Evolutionary conservation across 2,797 vertebrate species (phyloP), one percentile per base, ranked within the genome.

Genomic region (Lagodon rhomboides): DNA sequence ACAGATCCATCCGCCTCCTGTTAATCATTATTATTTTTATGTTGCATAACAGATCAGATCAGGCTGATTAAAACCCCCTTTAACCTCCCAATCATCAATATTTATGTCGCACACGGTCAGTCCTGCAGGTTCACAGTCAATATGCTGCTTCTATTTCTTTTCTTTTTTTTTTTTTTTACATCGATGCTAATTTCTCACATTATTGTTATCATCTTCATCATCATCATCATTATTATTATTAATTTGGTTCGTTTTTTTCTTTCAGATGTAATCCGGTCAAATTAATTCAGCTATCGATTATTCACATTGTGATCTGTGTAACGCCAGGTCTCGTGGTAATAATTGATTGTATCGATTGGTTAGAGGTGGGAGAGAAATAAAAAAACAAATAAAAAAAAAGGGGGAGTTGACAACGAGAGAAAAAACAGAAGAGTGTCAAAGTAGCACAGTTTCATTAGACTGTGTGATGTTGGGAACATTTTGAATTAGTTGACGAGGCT

Each of bases 311-410:
- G 85, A 82, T 89, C 25, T 82, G 83, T 71, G 77, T 82, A 75
- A 64, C 73, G 73, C 51, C 85, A 74, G 34, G 78, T 70, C 79
- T 86, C 72, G 72, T 85, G 83, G 69, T 81, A 87, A 89, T 91
- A 82, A 93, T 91, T 89, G 91, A 93, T 93, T 86, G 60, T 63
- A 92, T 93, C 76, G 91, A 94, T 90, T 82, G 66, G 80, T 86
- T 82, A 43, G 77, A 22, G 79, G 83, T 85, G 83, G 41, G 60
- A 83, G 70, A 49, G 75, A 68, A 79, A 83, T 66, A 78, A 81
- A 77, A 76, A 79, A 43, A 43, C 0, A 43, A 43, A 43, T 4
- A 43, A 43, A 12, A 79, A 80, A 77, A 78, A 77, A 75, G 76
- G 74, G n/a, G 63, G 56, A 79, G 62, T 17, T 80, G 82, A 82